A percentile compares a stretch with the other conserved stretches of the same genome.
These are phyloP conservation scores for Artibeus lituratus DNA, from an alignment of 2,797 vertebrate genomes.

Conservation along the genomic window DNA sequence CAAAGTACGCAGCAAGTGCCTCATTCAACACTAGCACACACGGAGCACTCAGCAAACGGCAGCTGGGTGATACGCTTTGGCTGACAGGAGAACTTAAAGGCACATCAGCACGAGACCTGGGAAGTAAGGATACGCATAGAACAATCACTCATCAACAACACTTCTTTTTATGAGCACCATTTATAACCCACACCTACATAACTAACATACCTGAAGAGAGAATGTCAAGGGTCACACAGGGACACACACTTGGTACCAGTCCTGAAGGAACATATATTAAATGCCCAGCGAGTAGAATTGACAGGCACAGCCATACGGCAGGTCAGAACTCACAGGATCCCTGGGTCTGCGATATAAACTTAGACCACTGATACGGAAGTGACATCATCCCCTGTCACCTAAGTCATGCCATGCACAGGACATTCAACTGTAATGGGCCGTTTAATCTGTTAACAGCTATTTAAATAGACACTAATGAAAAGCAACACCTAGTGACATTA, in stretches of 20 bases:
- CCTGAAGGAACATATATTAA: neutral
- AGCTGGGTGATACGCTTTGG: neutral
- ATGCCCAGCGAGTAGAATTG: neutral
- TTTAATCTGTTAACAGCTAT: neutral
- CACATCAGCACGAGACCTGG: neutral
- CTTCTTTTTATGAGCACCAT: neutral
- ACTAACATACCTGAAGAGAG: neutral
- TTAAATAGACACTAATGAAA: neutral
- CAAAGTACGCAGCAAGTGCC: neutral
- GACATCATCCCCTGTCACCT: neutral
- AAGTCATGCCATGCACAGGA: neutral
- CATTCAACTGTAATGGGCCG: neutral
- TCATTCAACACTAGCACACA: neutral
- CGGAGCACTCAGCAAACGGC: neutral
- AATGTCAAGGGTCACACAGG: neutral
- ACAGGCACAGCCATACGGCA: neutral
- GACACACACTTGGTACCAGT: neutral
- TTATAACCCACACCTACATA: neutral
- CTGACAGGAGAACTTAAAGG: neutral
- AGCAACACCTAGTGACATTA: neutral
- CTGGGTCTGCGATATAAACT: neutral
- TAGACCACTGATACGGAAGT: neutral
- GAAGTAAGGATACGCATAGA: neutral
- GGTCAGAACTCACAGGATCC: neutral
- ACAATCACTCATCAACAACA: neutral